Conservation (phyloP, 2,888 invertebrate species). For the Lycophotia porphyrea region DNA sequence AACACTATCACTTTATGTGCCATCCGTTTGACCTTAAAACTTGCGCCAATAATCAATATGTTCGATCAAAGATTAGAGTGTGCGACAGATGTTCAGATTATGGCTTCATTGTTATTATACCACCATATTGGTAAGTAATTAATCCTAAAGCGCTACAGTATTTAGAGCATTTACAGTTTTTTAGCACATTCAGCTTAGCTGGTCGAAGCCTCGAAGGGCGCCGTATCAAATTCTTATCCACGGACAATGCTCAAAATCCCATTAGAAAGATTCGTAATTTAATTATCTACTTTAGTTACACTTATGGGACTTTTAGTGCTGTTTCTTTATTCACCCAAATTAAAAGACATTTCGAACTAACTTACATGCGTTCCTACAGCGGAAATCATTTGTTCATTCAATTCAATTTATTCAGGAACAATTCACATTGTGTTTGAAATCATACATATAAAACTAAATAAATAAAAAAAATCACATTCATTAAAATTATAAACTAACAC, state of each 20-base stretch:
- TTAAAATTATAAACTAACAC: no score
- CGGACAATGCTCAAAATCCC: slow-evolving; percentile 23
- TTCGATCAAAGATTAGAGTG: slow-evolving; percentile 21
- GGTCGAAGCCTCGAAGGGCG: neutral
- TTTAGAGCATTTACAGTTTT: neutral
- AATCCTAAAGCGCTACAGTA: no score
- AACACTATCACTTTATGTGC: slow-evolving; percentile 40
- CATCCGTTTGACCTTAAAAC: slow-evolving; percentile 37
- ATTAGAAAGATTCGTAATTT: slow-evolving; percentile 17
- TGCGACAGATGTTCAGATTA: slow-evolving; percentile 4
- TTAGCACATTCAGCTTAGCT: neutral
- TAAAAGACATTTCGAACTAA: neutral
- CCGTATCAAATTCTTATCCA: slow-evolving; percentile 32
- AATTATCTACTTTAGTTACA: slow-evolving; percentile 22
- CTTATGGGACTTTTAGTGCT: neutral
- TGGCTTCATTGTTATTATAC: slow-evolving; percentile 6
- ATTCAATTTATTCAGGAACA: no score
- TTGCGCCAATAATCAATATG: slow-evolving; percentile 42
- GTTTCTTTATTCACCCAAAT: neutral
- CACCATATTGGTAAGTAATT: no score
- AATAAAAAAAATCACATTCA: no score
- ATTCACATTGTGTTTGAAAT: no score
- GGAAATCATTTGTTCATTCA: no score
- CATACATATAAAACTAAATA: no score
- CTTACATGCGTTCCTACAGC: neutral